These are phyloP conservation scores for Drosophila malerkotliana DNA, from an alignment of 1,140 invertebrate genomes.

Conservation along the genomic window DNA sequence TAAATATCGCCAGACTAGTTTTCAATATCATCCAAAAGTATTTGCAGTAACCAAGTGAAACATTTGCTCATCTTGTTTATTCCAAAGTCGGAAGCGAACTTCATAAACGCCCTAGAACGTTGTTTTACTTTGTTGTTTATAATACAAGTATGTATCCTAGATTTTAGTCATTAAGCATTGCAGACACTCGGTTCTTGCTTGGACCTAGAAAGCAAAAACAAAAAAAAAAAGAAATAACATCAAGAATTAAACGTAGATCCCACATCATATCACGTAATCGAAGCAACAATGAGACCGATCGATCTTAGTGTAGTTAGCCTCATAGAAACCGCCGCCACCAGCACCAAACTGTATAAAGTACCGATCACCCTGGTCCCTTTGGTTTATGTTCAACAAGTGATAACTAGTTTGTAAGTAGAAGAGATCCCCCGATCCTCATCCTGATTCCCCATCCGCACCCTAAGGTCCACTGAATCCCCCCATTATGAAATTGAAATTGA, in stretches of 20 bases:
- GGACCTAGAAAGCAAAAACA: slow-evolving; percentile 9
- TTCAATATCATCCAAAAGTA: slow-evolving; percentile 35
- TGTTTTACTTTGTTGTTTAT: slow-evolving; percentile 46
- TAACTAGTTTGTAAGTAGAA: slow-evolving; percentile 73
- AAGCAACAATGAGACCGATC: slow-evolving; percentile 50
- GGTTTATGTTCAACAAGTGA: slow-evolving; percentile 74
- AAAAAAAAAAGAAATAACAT: slow-evolving; percentile 3
- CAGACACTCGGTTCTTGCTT: slow-evolving; percentile 32
- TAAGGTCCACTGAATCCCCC: background rate
- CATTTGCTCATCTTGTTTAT: slow-evolving; percentile 75
- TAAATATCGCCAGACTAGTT: slow-evolving; percentile 33
- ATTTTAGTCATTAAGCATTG: slow-evolving; percentile 60
- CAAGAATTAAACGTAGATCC: slow-evolving; percentile 5
- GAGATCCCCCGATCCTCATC: slow-evolving; percentile 5
- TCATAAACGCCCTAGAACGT: slow-evolving; percentile 31
- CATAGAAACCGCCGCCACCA: slow-evolving; percentile 40
- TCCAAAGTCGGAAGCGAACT: slow-evolving; percentile 56
- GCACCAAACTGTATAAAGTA: slow-evolving; percentile 53
- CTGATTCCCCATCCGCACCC: slow-evolving; percentile 1
- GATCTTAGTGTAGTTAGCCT: slow-evolving; percentile 52
- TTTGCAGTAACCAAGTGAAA: slow-evolving; percentile 61
- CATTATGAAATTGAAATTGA: slow-evolving; percentile 42
- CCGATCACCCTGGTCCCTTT: slow-evolving; percentile 45
- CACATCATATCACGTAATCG: slow-evolving; percentile 64
- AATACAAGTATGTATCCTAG: slow-evolving; percentile 21